These are phyloP conservation scores for Platyrinchus mystaceus DNA, from an alignment of 2,797 vertebrate species.

Conservation along the genomic window DNA sequence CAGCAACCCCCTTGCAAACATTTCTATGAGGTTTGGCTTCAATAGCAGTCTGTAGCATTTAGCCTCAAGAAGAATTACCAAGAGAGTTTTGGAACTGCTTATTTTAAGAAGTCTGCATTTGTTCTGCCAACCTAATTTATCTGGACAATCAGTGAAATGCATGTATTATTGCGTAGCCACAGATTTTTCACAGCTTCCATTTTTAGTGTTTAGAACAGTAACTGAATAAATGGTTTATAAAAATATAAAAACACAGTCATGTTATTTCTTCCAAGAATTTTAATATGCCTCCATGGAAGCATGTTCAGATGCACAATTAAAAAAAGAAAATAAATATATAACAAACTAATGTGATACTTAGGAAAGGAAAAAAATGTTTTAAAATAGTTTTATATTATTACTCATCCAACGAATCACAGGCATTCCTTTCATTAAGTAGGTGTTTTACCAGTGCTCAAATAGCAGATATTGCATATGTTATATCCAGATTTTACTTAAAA, in stretches of 20 bases:
- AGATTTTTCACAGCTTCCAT: not conserved
- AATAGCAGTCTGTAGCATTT: not conserved
- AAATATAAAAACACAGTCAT: not conserved
- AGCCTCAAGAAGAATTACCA: not conserved
- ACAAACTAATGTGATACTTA: not conserved
- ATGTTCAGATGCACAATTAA: not conserved
- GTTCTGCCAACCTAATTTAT: not conserved
- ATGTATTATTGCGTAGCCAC: not conserved
- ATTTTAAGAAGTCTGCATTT: not conserved
- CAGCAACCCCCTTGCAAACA: not conserved
- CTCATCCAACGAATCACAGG: not conserved
- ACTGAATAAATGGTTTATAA: not conserved
- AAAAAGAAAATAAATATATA: not conserved
- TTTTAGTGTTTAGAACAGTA: not conserved
- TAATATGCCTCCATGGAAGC: not conserved
- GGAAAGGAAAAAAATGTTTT: not conserved
- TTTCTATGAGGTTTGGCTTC: constrained; percentile 13
- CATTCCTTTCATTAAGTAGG: not conserved
- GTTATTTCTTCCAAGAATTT: not conserved
- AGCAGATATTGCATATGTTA: not conserved
- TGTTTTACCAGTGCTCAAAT: not conserved
- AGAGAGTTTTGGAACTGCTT: not conserved
- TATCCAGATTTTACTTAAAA: not conserved
- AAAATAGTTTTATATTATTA: not conserved
- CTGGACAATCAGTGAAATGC: not conserved